Conservation (phyloP, 1,140 invertebrate genomes). For the Oryzaephilus surinamensis region DNA sequence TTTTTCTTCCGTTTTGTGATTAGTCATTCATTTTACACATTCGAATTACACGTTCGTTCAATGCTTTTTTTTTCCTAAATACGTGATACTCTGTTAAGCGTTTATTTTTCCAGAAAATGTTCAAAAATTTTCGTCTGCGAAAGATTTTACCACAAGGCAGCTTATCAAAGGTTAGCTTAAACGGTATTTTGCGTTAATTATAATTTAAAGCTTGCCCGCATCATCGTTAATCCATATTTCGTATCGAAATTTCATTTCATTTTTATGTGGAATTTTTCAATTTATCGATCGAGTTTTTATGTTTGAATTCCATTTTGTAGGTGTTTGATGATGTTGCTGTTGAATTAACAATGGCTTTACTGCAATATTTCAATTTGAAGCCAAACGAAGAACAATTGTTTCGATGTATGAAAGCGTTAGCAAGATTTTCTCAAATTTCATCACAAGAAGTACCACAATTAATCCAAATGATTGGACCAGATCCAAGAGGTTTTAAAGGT, state of each 20-base stretch:
- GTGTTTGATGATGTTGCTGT: constrained; percentile 90
- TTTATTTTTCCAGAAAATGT: constrained; percentile 59
- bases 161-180: constrained; percentile 54
- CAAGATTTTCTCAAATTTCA: constrained; percentile 68
- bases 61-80: constrained; percentile 7
- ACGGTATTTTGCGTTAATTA: background rate
- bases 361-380: constrained; percentile 75
- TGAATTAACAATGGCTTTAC: constrained; percentile 82
- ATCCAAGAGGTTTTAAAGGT: constrained; percentile 71
- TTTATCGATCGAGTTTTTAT: too few relatives aligned
- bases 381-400: constrained; percentile 71
- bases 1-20: too few relatives aligned
- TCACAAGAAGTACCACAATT: constrained; percentile 76
- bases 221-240: background rate
- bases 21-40: too few relatives aligned
- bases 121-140: constrained; percentile 54
- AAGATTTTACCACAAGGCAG: constrained; percentile 54
- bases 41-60: too few relatives aligned
- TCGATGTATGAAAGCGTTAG: constrained; percentile 67
- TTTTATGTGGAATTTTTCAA: background rate
- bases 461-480: constrained; percentile 86
- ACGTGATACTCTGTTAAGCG: constrained; percentile 14
- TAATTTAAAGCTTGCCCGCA: too few relatives aligned
- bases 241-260: background rate
- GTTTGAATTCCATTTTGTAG: constrained; percentile 45